Evolutionary conservation across 2,113 vertebrate genomes (phyloP).

Genomic region (Oryzias javanicus): DNA sequence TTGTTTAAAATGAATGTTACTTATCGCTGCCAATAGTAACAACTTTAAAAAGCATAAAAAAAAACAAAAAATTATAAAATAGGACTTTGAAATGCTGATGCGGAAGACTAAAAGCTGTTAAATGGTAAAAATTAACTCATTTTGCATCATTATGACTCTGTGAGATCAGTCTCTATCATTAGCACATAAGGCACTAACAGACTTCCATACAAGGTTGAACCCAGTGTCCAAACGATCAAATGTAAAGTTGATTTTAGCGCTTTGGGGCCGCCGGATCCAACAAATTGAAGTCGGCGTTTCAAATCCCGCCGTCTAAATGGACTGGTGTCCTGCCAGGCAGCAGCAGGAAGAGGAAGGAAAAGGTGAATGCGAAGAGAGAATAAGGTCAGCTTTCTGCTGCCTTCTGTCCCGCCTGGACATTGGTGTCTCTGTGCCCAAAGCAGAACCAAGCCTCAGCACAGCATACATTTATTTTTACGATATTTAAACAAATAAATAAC

Average conservation of each 20-base stretch:
- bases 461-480: slow-evolving; percentile 77
- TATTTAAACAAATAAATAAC: slow-evolving; percentile 80
- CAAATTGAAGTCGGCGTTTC: slow-evolving; percentile 37
- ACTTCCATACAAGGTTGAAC: neutral
- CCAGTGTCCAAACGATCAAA: neutral
- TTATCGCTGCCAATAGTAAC: too few relatives aligned
- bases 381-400: slow-evolving; percentile 63
- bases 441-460: slow-evolving; percentile 65
- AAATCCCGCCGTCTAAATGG: slow-evolving; percentile 37
- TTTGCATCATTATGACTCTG: too few relatives aligned
- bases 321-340: neutral
- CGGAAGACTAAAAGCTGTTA: too few relatives aligned
- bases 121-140: too few relatives aligned
- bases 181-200: neutral
- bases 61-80: too few relatives aligned
- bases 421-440: slow-evolving; percentile 75
- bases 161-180: too few relatives aligned
- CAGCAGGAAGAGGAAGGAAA: neutral
- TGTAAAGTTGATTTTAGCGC: slow-evolving; percentile 2
- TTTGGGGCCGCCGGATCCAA: slow-evolving; percentile 23
- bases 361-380: slow-evolving; percentile 39
- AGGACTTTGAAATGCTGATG: too few relatives aligned
- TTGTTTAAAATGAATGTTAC: too few relatives aligned
- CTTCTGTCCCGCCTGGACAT: slow-evolving; percentile 58
- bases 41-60: too few relatives aligned